phyloP scores from a whole-genome alignment of 2,888 invertebrate species.

The Ypsolopha sequella region DNA sequence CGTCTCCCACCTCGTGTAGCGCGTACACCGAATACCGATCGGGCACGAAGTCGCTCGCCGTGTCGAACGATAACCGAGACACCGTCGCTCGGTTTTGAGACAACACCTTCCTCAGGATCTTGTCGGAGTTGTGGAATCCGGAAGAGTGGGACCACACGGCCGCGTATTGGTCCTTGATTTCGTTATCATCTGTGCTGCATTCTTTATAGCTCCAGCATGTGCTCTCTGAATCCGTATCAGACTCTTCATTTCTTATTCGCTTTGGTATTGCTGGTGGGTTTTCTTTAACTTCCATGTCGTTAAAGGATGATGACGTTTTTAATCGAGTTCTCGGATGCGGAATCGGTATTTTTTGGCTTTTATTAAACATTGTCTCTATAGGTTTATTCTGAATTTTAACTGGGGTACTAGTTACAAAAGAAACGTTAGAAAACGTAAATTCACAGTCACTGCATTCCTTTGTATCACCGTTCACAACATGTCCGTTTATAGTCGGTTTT shows the following conservation, averaged over 20 bases:
- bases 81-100: constrained; percentile 45
- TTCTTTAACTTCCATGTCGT: constrained; percentile 21
- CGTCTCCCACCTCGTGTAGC: constrained; percentile 59
- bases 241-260: constrained; percentile 12
- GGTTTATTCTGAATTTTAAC: constrained; percentile 16
- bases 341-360: constrained; percentile 34
- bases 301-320: constrained; percentile 25
- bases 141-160: constrained; percentile 56
- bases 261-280: background rate
- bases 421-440: constrained; percentile 34
- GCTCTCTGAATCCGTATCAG: constrained; percentile 54
- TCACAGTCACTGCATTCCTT: constrained; percentile 41
- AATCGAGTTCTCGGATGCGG: constrained; percentile 38
- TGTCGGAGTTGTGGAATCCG: constrained; percentile 59
- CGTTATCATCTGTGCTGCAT: constrained; percentile 38
- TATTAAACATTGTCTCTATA: constrained; percentile 26
- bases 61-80: constrained; percentile 52
- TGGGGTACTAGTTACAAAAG: constrained; percentile 48
- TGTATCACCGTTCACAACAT: constrained; percentile 18
- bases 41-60: constrained; percentile 45
- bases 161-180: constrained; percentile 38
- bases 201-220: constrained; percentile 64
- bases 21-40: constrained; percentile 48
- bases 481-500: constrained; percentile 11
- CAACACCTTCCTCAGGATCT: constrained; percentile 42